Base-by-base conservation (phyloP, 1,140 invertebrate species). In the Scaptomyza montana region DNA sequence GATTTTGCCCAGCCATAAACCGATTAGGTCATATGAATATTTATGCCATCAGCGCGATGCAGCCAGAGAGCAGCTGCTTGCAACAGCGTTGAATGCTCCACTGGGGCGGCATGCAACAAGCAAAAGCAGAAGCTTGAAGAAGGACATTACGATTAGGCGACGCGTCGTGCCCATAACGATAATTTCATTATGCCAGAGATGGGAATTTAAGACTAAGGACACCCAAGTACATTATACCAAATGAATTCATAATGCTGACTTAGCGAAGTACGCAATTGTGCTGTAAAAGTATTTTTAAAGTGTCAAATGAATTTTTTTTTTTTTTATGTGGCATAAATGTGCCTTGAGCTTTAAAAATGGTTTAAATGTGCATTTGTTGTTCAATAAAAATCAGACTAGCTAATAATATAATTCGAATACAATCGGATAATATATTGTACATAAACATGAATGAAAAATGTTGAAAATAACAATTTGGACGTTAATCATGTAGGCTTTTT, bases 11-110 rank as follows among this genome's bases (percentile, higher is more conserved):
- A 68, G 65, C 64, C 84, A 77, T 89, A 89, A 89, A 89, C 84
- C 79, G 84, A 89, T 89, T 89, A 89, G 73, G 60, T 68, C 73
- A 65, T 67, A 89, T 89, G 84, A 87, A 89, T 89, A 89, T 89
- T 89, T 80, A 89, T 89, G 84, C 64, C 19, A 45, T 50, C 46
- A 61, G 46, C 59, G 70, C 56, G 63, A 75, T 62, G 19, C 28
- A 36, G 8, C 7, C 33, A 9, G 33, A 36, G 33, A 66, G 47
- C 13, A 55, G 41, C 51, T 51, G 30, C 66, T 46, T 30, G 12
- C 56, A 43, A 16, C 25, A 10, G 8, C 12, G 21, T 57, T 30
- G 45, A 33, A 36, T 9, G 19, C 10, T 41, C 36, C 41, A n/a
- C 30, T 21, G 3, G 8, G 30, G 10, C 12, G 28, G 47, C 55